These are phyloP conservation scores for Carterocephalus palaemon DNA, from an alignment of 2,888 invertebrate species.

Conservation along the genomic window DNA sequence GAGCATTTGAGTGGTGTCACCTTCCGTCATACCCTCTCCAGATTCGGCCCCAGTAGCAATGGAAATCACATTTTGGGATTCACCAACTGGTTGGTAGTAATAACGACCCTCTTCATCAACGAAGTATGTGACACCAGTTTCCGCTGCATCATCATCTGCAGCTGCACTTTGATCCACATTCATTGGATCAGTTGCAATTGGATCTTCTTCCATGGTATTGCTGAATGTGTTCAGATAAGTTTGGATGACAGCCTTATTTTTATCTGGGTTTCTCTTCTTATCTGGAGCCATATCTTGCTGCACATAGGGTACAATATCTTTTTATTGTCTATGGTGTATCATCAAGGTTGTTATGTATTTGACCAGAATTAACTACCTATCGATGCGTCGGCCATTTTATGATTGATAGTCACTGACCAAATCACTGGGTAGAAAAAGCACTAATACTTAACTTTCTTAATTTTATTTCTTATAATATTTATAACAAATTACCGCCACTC, in stretches of 20 bases:
- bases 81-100: constrained; percentile 86
- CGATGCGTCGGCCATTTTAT: too few species aligned
- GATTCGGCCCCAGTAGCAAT: constrained; percentile 69
- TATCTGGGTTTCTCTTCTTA: constrained; percentile 49
- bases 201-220: constrained; percentile 81
- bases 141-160: constrained; percentile 46
- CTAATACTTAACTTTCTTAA: too few species aligned
- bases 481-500: constrained; percentile 58
- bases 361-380: too few species aligned
- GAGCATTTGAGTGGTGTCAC: constrained; percentile 41
- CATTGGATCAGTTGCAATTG: constrained; percentile 50
- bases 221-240: constrained; percentile 90
- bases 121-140: constrained; percentile 82
- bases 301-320: too few species aligned
- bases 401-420: too few species aligned
- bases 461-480: too few species aligned
- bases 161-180: too few species aligned
- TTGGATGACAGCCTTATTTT: constrained; percentile 83
- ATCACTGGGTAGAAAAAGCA: too few species aligned
- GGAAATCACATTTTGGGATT: constrained; percentile 81
- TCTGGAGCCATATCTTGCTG: constrained; percentile 60
- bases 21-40: constrained; percentile 42
- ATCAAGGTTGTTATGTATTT: too few species aligned
- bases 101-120: constrained; percentile 90
- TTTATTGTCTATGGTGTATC: too few species aligned